Evolutionary conservation across 2,797 vertebrate species (phyloP), one percentile per base, ranked within the genome.

Genomic region (Clarias laeviceps): DNA sequence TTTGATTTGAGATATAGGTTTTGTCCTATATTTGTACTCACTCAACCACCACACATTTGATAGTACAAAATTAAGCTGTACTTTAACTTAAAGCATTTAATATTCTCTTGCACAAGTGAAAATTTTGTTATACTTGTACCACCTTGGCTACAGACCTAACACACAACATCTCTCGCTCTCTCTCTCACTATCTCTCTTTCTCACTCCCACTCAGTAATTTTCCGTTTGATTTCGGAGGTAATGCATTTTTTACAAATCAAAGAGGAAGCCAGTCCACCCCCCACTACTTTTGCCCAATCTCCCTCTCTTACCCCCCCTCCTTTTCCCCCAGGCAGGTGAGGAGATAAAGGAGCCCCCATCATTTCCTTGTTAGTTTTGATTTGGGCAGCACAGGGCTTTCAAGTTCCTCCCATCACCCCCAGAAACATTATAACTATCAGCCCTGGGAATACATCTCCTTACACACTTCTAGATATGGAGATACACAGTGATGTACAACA

Each of bases 391-490:
- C 90, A 95, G 92, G 96, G 96, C 97, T 98, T 97, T 97, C 96
- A 97, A 97, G 96, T 97, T 96, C 95, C 96, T 94, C 95, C 95
- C 93, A 97, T 97, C 96, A 97, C 97, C 97, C 97, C 95, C 96
- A 97, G 97, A 97, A 97, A 98, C 96, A 97, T 97, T 98, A 97
- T 98, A 97, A 97, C 97, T 97, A 97, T 96, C 96, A 97, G 97
- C 96, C 95, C 91, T 94, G 97, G 97, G 97, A 97, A 96, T 97
- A 96, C 93, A 92, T 93, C 92, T 89, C 84, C 87, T 87, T 92
- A 86, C 86, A 87, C 86, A 94, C 92, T 92, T 91, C 91, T 91
- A 94, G 91, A 92, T 91, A 94, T 91, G 91, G 90, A 90, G 87
- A 64, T 91, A 86, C 81, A 85, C 88, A 88, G 90, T 91, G 91